Base-by-base conservation (phyloP, 2,113 vertebrate genomes). In the Aviceda subcristata region DNA sequence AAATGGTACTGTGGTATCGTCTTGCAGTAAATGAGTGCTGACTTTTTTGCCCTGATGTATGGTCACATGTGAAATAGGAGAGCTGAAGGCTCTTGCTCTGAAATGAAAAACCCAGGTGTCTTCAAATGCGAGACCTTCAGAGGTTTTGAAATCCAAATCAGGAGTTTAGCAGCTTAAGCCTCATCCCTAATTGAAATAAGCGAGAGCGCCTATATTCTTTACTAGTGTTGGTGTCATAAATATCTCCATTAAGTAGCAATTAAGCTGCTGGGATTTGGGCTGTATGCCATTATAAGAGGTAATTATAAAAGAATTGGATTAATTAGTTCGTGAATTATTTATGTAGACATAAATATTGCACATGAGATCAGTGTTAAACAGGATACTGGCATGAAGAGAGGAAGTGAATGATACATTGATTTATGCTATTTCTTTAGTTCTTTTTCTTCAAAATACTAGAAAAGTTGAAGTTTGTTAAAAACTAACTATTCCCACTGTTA, bases 271-370 rank as follows among this genome's bases (percentile, higher is more conserved):
- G 95, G 97, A 96, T 96, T 97, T 90, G 86, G 98, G 95, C 97
- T 96, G 80, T 81, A 91, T 96, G 95, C 84, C 91, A 97, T 96
- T 96, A 57, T 91, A 95, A 95, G 92, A 98, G 94, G 97, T 97
- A 98, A 98, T 98, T 98, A 98, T 98, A 97, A 98, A 98, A 98
- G 89, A 97, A 98, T 92, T 97, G 97, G 97, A 98, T 98, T 98
- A 98, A 98, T 98, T 98, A 97, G 93, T 91, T 93, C 90, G 94
- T 98, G 97, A 98, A 98, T 98, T 98, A 98, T 98, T 98, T 98
- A 98, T 96, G 88, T 95, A 96, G 97, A 95, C 97, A 96, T 97
- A 98, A 98, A 98, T 98, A 97, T 89, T 97, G 87, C 94, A 98
- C 95, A 95, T 55, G 77, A 94, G 85, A 94, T 97, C 32, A 75